These are phyloP conservation scores for Merodon equestris DNA, from an alignment of 2,888 invertebrate species.

Conservation along the genomic window DNA sequence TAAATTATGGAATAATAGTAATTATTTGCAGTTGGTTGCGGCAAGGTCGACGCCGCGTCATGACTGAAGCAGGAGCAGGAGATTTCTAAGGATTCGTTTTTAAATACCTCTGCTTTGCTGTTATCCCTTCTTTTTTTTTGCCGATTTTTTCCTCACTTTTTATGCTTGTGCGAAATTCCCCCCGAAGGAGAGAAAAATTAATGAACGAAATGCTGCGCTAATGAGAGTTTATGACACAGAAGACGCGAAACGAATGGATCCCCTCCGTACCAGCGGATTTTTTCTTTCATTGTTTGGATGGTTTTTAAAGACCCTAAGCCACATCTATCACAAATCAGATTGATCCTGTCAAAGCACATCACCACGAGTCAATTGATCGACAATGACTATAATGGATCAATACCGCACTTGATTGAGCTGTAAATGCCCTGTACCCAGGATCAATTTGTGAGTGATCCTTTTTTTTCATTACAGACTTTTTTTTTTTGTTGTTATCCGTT, in stretches of 20 bases:
- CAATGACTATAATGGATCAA: constrained; percentile 46
- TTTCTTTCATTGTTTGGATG: constrained; percentile 36
- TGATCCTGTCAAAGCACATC: constrained; percentile 49
- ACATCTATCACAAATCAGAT: background rate
- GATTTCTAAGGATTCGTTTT: constrained; percentile 60
- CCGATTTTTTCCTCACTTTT: background rate
- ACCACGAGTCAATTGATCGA: constrained; percentile 43
- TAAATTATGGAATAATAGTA: constrained; percentile 68
- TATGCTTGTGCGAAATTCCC: constrained; percentile 40
- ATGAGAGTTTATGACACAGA: constrained; percentile 68
- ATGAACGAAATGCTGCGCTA: constrained; percentile 68
- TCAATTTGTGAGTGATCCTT: constrained; percentile 42
- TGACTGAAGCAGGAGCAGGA: constrained; percentile 14
- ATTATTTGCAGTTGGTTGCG: constrained; percentile 68
- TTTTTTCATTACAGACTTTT: too few species aligned
- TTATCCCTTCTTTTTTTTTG: too few species aligned
- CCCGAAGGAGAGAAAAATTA: constrained; percentile 61
- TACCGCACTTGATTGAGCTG: constrained; percentile 11
- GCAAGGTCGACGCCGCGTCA: constrained; percentile 65
- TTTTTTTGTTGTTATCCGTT: constrained; percentile 24
- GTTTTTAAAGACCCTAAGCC: background rate
- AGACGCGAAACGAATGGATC: constrained; percentile 29
- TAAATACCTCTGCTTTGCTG: constrained; percentile 6
- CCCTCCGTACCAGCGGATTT: constrained; percentile 5
- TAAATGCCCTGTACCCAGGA: constrained; percentile 24